Conservation (phyloP, 2,113 vertebrate genomes). For the Sorex araneus region DNA sequence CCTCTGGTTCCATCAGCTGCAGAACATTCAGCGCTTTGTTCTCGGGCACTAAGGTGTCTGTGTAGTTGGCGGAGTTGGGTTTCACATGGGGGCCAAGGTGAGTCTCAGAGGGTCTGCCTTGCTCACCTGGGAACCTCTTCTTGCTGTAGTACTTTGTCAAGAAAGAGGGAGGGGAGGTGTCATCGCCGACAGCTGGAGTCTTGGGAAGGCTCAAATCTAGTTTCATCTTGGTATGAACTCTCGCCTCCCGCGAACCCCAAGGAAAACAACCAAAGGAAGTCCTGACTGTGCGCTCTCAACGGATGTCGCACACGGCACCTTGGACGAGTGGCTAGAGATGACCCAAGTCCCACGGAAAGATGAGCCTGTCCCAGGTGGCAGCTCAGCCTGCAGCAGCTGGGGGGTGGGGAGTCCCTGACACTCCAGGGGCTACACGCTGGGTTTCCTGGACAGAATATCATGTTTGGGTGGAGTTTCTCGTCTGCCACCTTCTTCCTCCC, state of each 20-base stretch:
- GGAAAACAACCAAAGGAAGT: not conserved
- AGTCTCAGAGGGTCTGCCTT: not conserved
- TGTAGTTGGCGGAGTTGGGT: not conserved
- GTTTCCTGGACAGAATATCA: no score
- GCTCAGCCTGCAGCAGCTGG: no score
- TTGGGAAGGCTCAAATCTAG: not conserved
- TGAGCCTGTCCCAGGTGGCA: no score
- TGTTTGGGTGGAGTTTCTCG: no score
- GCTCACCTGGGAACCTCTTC: not conserved
- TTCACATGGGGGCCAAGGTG: constrained; percentile 1
- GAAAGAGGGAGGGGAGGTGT: not conserved
- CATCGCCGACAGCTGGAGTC: not conserved
- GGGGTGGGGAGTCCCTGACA: no score
- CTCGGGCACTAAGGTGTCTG: not conserved
- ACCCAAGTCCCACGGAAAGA: not conserved
- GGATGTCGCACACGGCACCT: fast-evolving
- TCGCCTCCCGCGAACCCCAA: not conserved
- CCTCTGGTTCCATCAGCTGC: constrained; percentile 7
- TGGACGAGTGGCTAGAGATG: not conserved
- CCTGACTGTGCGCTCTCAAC: not conserved
- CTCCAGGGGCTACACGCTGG: no score
- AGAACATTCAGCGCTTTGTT: constrained; percentile 24
- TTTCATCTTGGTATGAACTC: not conserved
- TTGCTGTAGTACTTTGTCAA: fast-evolving
- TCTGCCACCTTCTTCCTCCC: no score